These are phyloP conservation scores for Patella ulyssiponensis DNA, from an alignment of 2,888 invertebrate species.

Conservation along the genomic window DNA sequence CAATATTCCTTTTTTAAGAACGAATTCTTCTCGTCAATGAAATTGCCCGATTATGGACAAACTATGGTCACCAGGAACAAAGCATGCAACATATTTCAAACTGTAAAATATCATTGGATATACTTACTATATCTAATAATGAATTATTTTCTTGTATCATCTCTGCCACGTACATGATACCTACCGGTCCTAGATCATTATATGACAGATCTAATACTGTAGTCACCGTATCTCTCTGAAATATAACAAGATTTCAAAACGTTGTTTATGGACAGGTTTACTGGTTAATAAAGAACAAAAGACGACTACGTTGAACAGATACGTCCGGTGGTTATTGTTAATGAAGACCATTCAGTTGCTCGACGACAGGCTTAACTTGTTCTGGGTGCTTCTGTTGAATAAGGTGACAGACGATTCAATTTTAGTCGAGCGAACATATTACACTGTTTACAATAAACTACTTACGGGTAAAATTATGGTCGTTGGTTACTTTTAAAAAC, in stretches of 20 bases:
- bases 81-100: neutral
- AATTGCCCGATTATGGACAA: neutral
- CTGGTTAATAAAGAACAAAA: neutral
- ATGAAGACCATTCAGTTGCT: too few relatives aligned
- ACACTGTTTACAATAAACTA: too few relatives aligned
- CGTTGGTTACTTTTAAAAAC: too few relatives aligned
- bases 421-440: too few relatives aligned
- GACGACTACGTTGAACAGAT: neutral
- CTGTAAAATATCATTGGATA: neutral
- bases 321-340: too few relatives aligned
- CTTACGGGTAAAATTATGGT: too few relatives aligned
- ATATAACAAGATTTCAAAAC: slow-evolving; percentile 16
- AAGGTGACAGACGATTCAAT: too few relatives aligned
- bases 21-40: neutral
- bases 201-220: slow-evolving; percentile 52
- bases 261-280: neutral
- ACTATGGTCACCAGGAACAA: neutral
- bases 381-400: too few relatives aligned
- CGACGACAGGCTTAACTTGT: too few relatives aligned
- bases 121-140: slow-evolving; percentile 55
- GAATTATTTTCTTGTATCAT: slow-evolving; percentile 54
- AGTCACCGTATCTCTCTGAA: slow-evolving; percentile 52
- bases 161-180: slow-evolving; percentile 55
- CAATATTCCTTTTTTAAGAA: too few relatives aligned
- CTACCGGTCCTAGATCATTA: slow-evolving; percentile 56